phyloP scores from a whole-genome alignment of 1,140 invertebrate species.

The Drosophila pallidifrons region DNA sequence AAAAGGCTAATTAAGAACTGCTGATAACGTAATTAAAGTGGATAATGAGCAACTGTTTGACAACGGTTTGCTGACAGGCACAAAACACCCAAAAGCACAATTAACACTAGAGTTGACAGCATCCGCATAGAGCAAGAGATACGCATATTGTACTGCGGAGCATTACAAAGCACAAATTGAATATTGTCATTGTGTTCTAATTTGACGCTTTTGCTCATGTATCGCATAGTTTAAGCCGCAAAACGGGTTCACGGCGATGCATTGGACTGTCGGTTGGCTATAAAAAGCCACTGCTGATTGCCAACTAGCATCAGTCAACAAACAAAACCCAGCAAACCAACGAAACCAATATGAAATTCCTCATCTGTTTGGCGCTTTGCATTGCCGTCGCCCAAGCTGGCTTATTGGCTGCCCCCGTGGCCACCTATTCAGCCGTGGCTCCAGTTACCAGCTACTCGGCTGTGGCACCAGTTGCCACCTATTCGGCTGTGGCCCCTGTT shows the following conservation, averaged over 20 bases:
- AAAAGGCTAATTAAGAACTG: slow-evolving; percentile 5
- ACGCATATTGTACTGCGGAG: neutral
- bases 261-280: slow-evolving; percentile 11
- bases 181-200: slow-evolving; percentile 40
- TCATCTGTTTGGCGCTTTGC: slow-evolving; percentile 29
- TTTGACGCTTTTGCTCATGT: slow-evolving; percentile 9
- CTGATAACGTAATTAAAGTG: neutral
- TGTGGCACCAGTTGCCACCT: slow-evolving; percentile 22
- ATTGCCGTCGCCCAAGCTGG: slow-evolving; percentile 22
- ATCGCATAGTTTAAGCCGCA: slow-evolving; percentile 30
- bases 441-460: slow-evolving; percentile 24
- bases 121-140: slow-evolving; percentile 8
- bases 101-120: slow-evolving; percentile 10
- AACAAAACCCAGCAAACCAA: slow-evolving; percentile 6
- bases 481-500: slow-evolving; percentile 21
- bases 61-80: neutral
- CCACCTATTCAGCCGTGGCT: slow-evolving; percentile 19
- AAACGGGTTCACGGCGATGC: slow-evolving; percentile 20
- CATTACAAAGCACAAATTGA: slow-evolving; percentile 35
- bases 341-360: slow-evolving; percentile 42
- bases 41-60: slow-evolving; percentile 20
- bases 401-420: slow-evolving; percentile 24
- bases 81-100: slow-evolving; percentile 1
- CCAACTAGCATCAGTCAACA: slow-evolving; percentile 28
- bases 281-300: slow-evolving; percentile 18